Evolutionary conservation across 1,140 invertebrate genomes (phyloP), one percentile per base, ranked within the genome.

Genomic region (Aleiodes sp.): DNA sequence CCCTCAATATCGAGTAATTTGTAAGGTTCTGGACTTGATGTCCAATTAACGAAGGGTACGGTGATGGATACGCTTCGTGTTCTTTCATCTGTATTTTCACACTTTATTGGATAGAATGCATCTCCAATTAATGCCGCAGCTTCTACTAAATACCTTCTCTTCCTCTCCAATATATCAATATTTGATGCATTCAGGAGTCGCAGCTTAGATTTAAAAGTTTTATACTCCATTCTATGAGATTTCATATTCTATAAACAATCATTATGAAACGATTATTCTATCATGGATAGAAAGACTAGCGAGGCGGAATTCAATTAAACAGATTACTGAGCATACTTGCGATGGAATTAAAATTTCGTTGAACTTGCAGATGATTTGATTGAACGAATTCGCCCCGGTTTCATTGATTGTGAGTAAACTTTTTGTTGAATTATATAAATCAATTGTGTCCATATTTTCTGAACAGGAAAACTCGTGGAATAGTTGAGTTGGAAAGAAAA

Each of bases 401-500:
- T 71, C 56, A 8, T 74, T 56, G 10, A 63, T n/a, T n/a, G n/a
- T n/a, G n/a, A n/a, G n/a, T n/a, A n/a, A 12, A 12, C 65, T 56
- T 24, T 37, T 37, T 4, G 69, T 68, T 2, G 62, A 43, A 1
- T 35, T 52, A 7, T 29, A 62, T 14, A 59, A 63, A 46, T 68
- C 70, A 59, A n/a, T 60, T n/a, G n/a, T 68, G 70, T 0, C 24
- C 21, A 69, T 65, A 70, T 39, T 26, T 35, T 21, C 41, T 8
- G 59, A 69, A 61, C 83, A 84, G 0, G 74, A 67, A 9, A 86
- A 79, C 29, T 81, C 71, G 60, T 78, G 80, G 0, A 85, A 43
- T 0, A 75, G 73, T 9, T 72, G 79, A 1, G 89, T 84, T 4
- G 91, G 91, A 76, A 92, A 92, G 76, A 88, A 92, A 57, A 90